Evolutionary conservation across 2,113 vertebrate genomes (phyloP), one percentile per base, ranked within the genome.

Genomic region (Hyperopisus bebe): DNA sequence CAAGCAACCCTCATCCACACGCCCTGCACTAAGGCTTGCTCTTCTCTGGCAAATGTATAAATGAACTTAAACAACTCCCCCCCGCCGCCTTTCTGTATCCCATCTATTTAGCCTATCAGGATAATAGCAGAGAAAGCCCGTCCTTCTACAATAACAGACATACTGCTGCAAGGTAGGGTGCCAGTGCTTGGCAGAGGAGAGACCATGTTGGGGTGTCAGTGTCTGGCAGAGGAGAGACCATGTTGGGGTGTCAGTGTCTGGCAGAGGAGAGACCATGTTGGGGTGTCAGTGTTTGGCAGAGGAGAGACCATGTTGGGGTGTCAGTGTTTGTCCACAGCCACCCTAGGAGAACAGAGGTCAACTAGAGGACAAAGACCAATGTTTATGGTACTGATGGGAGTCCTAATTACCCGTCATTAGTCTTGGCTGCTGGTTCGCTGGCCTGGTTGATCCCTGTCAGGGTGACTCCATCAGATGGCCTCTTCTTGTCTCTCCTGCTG

Each of bases 401-500:
- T 58, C 82, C 42, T 24, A 21, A 19, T 19, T 95, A 96, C 96
- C 95, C 95, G 94, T 96, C 98, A 96, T 96, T 96, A 48, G 95
- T 95, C 93, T 98, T 99, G 88, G 94, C 94, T 0, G 93, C 92
- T 90, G 97, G 98, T 39, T 99, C 98, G n/a, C 96, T 97, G 0
- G 96, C 97, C 88, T 98, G 97, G 93, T 92, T 99, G 94, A 99
- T 98, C 84, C 97, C 97, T 0, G 97, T 99, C 92, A 99, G 95
- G 10, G 97, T 99, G 88, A 99, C 96, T 1, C 97, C 98, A 0
- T 99, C 98, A 0, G 95, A 90, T 2, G 96, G 96, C 83, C 97
- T 99, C 95, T 98, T 99, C 92, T 97, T 99, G 88, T 99, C 98
- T 92, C 98, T 95, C 82, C 97, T 96, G 88, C 97, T 99, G 51